These are phyloP conservation scores for Petrolisthes cinctipes DNA, from an alignment of 2,888 invertebrate genomes.

Conservation along the genomic window DNA sequence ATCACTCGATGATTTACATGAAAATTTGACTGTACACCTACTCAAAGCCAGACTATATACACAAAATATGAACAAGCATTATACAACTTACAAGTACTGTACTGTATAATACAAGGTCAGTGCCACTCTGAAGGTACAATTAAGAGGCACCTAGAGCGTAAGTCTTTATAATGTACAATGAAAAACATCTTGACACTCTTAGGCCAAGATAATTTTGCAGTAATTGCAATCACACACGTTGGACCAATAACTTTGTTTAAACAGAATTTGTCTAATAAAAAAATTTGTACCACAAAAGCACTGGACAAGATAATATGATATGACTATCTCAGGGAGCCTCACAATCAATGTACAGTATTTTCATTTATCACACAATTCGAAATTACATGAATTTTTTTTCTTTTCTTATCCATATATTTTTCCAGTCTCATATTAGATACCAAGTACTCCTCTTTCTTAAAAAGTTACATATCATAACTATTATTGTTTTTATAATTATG, in stretches of 20 bases:
- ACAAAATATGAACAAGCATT: constrained; percentile 46
- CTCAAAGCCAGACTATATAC: constrained; percentile 45
- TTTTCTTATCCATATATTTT: no score
- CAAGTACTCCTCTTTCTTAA: no score
- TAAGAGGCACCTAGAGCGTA: constrained; percentile 25
- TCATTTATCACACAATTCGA: no score
- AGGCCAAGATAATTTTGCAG: background rate
- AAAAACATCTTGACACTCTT: constrained; percentile 1
- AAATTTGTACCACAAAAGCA: no score
- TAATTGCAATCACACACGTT: constrained; percentile 1
- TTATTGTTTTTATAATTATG: no score
- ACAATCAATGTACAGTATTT: no score
- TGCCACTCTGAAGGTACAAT: constrained; percentile 33
- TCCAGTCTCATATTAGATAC: no score
- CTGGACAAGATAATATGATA: no score
- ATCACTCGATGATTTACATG: constrained; percentile 46
- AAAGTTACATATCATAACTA: no score
- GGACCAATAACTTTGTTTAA: background rate
- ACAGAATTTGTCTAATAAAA: no score
- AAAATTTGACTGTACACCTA: constrained; percentile 48
- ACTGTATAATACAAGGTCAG: constrained; percentile 19
- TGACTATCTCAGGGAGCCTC: no score
- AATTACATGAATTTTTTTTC: no score
- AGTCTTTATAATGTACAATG: constrained; percentile 10
- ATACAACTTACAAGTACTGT: constrained; percentile 31